These are phyloP conservation scores for Amphipoea oculea DNA, from an alignment of 2,888 invertebrate species.

Conservation along the genomic window DNA sequence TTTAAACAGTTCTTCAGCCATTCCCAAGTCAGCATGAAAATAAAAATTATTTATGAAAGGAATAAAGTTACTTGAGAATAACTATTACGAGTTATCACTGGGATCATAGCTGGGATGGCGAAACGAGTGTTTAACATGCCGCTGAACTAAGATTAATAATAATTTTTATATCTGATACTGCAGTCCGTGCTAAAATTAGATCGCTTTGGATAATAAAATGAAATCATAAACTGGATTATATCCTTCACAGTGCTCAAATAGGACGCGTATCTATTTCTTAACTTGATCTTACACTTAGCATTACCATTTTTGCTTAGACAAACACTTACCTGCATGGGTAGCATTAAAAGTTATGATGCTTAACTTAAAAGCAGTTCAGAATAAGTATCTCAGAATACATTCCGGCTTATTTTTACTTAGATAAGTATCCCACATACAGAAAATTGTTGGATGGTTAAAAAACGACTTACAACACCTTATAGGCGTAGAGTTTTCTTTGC, in stretches of 20 bases:
- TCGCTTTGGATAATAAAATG: slow-evolving; percentile 24
- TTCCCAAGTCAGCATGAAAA: slow-evolving; percentile 56
- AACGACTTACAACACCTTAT: neutral
- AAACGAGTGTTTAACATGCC: slow-evolving; percentile 59
- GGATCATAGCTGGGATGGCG: slow-evolving; percentile 29
- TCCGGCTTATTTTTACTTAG: neutral
- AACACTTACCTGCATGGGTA: neutral
- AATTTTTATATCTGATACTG: slow-evolving; percentile 48
- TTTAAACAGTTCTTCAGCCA: slow-evolving; percentile 48
- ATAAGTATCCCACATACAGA: neutral
- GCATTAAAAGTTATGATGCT: neutral
- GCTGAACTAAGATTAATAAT: slow-evolving; percentile 34
- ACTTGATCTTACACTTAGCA: slow-evolving; percentile 3
- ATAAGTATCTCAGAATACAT: neutral
- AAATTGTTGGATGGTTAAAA: neutral
- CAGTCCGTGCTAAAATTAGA: slow-evolving; percentile 19
- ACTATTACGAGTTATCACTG: slow-evolving; percentile 47
- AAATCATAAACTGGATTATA: slow-evolving; percentile 36
- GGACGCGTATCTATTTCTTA: slow-evolving; percentile 13
- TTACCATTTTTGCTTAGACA: slow-evolving; percentile 8
- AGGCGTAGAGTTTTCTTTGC: neutral
- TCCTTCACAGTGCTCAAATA: slow-evolving; percentile 1
- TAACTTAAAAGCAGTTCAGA: neutral
- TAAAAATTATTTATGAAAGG: slow-evolving; percentile 60
- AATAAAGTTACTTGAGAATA: slow-evolving; percentile 56